phyloP scores from a whole-genome alignment of 2,113 vertebrate species.

The Myrmophylax atrothorax region DNA sequence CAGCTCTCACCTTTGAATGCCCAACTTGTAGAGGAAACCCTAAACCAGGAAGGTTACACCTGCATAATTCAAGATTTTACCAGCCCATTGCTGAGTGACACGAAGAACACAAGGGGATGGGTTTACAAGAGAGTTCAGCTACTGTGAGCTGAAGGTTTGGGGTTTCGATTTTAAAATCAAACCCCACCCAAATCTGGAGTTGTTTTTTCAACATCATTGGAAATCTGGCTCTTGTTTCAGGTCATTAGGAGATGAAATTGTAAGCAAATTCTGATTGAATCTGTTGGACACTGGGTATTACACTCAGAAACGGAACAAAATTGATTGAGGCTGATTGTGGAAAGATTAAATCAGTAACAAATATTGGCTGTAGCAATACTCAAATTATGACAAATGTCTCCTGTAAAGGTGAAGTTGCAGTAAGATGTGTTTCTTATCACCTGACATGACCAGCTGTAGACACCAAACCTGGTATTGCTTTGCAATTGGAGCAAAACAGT shows the following conservation, averaged over 20 bases:
- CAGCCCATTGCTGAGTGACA: not conserved
- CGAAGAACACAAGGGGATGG: not conserved
- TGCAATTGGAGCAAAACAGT: not conserved
- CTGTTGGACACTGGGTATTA: not conserved
- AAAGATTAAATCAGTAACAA: not conserved
- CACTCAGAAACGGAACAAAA: not conserved
- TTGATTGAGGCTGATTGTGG: not conserved
- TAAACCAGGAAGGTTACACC: not conserved
- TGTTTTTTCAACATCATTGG: not conserved
- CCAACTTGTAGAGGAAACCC: not conserved
- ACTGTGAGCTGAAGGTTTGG: not conserved
- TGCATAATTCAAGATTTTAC: not conserved
- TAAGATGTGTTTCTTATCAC: not conserved
- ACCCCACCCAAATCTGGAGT: not conserved
- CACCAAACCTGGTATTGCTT: not conserved
- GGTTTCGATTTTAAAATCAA: not conserved
- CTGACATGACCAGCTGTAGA: not conserved
- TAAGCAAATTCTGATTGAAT: not conserved
- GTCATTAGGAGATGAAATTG: not conserved
- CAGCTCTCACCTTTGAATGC: not conserved
- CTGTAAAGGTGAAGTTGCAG: not conserved
- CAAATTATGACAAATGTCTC: not conserved
- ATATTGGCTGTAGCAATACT: not conserved
- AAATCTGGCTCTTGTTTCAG: not conserved
- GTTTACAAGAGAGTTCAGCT: not conserved